Conservation (phyloP, 2,888 invertebrate species). For the Pemphredon lugubris region DNA sequence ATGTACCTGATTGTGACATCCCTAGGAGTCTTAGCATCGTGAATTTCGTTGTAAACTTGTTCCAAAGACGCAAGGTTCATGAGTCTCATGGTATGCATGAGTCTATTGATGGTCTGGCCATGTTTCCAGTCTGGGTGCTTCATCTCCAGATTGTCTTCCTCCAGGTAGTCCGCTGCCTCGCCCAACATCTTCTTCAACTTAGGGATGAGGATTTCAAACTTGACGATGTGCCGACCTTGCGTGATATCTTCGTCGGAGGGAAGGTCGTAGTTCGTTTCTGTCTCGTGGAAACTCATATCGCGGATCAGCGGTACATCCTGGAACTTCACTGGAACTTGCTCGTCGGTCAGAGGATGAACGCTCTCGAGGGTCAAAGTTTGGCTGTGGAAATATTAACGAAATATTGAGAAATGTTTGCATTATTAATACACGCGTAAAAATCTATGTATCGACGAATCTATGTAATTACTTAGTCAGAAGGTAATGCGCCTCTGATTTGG, state of each 20-base stretch:
- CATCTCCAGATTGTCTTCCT: conserved; percentile 75
- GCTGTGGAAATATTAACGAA: conserved; percentile 54
- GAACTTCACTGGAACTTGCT: conserved; percentile 52
- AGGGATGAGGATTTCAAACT: conserved; percentile 66
- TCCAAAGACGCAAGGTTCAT: conserved; percentile 74
- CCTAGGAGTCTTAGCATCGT: conserved; percentile 51
- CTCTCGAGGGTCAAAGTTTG: conserved; percentile 77
- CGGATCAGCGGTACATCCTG: conserved; percentile 48
- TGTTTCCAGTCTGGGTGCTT: conserved; percentile 73
- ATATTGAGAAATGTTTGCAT: too few relatives aligned
- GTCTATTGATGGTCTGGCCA: conserved; percentile 75
- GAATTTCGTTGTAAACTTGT: conserved; percentile 64
- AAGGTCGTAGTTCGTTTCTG: conserved; percentile 52
- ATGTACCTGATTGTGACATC: conserved; percentile 65
- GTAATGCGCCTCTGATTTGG: conserved; percentile 75
- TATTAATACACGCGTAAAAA: too few relatives aligned
- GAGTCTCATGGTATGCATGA: conserved; percentile 71
- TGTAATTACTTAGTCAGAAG: conserved; percentile 76
- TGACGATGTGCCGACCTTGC: conserved; percentile 72
- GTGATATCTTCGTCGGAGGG: conserved; percentile 74
- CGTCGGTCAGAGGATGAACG: conserved; percentile 56
- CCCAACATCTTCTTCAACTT: conserved; percentile 72
- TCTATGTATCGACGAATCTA: not conserved
- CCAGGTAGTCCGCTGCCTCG: conserved; percentile 75
- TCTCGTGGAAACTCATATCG: conserved; percentile 70